Evolutionary conservation across 2,113 vertebrate species (phyloP).

Genomic region (Crotalus tigris): DNA sequence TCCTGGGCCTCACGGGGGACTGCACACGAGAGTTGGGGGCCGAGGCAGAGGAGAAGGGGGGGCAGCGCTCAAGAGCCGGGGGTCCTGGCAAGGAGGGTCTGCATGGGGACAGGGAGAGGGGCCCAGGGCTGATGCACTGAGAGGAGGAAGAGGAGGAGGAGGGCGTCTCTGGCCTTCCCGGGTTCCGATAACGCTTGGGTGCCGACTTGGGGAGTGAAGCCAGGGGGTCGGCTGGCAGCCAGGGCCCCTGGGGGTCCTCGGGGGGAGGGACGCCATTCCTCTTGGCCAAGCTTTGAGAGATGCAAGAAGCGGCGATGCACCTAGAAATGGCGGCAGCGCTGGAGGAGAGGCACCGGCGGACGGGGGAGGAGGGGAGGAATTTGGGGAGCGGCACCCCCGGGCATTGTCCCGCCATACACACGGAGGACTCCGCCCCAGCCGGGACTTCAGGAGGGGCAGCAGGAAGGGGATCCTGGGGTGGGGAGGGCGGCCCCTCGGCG

Average conservation of each 20-base stretch:
- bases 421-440: background rate
- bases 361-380: conserved; percentile 3
- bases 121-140: conserved; percentile 21
- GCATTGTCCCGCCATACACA: background rate
- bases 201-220: background rate
- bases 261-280: background rate
- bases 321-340: conserved; percentile 66
- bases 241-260: background rate
- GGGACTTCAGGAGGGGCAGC: background rate
- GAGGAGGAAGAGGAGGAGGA: conserved; percentile 23
- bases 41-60: conserved; percentile 69
- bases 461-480: background rate
- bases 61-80: conserved; percentile 51
- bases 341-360: conserved; percentile 56
- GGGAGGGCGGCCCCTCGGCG: background rate
- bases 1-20: conserved; percentile 61
- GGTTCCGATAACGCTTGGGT: background rate
- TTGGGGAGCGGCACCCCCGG: conserved; percentile 4
- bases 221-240: background rate
- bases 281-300: conserved; percentile 79
- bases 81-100: background rate
- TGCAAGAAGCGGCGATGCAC: conserved; percentile 80
- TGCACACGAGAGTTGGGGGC: conserved; percentile 77
- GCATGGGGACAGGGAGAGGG: conserved; percentile 16
- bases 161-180: conserved; percentile 24